Evolutionary conservation across 30 jellyfish, hydroid and myxozoan species (phyloP), one percentile per base, ranked within the genome.

Genomic region (Pseudorhiza aurosa): DNA sequence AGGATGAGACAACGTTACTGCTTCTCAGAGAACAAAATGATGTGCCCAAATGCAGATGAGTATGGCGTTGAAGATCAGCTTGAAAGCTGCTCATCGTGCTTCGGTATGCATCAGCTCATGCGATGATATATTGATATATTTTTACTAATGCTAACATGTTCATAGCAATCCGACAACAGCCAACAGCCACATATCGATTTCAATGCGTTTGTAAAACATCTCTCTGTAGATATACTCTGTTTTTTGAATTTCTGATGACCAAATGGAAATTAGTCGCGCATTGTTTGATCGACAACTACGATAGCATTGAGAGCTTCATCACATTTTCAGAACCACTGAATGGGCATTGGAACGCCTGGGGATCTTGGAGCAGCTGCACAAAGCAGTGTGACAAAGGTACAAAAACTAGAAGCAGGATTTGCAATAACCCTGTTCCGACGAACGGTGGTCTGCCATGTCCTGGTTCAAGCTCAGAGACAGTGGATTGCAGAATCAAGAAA

Each of bases 341-440:
- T 56, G 88, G 88, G 10, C 95, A 85, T 24, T 85, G 96, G 96
- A 78, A 68, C 33, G 72, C 58, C 43, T 88, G 97, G 97, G 86
- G 89, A 6, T 60, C 90, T 4, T 88, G 83, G 79, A 85, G 94
- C 33, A 63, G 70, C 21, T 88, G 97, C 71, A 39, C 97, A 29
- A 59, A 49, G 45, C 21, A 83, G 25, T 88, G 97, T 55, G 89
- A 82, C 32, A 74, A 63, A 22, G 97, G 97, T 4, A 24, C 46
- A 8, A 77, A 62, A 56, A 65, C 85, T 1, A 49, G 97, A 37
- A 10, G 60, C 28, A 70, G 97, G 22, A 57, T 17, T 6, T 88
- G 97, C 63, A 63, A 88, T 47, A 88, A 88, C 45, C 97, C 97
- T 0, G 80, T 74, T 7, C 97, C 89, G 0, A 15, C 78, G 10